These are phyloP conservation scores for Clepsis dumicolana DNA, from an alignment of 2,888 invertebrate species.

Conservation along the genomic window DNA sequence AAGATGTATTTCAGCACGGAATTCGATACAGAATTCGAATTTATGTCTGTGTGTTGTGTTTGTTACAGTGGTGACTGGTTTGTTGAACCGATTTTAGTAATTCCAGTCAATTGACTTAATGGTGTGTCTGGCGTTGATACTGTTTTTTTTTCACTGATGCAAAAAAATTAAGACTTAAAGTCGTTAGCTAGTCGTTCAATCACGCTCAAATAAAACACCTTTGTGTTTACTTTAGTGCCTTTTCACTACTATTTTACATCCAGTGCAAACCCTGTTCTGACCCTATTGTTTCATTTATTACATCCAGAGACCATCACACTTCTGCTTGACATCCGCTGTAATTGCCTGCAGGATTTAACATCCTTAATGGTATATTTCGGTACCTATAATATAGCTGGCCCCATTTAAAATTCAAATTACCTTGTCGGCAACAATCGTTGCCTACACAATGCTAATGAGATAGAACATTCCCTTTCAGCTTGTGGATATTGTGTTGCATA, in stretches of 20 bases:
- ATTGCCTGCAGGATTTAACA: conserved; percentile 8
- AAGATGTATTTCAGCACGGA: neutral
- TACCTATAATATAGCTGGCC: conserved; percentile 6
- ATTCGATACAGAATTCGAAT: neutral
- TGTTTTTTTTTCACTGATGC: too few species aligned
- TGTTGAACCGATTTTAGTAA: too few species aligned
- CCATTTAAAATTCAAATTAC: conserved; percentile 37
- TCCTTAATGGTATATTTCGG: conserved; percentile 22
- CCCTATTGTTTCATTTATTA: conserved; percentile 20
- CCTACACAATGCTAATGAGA: conserved; percentile 31
- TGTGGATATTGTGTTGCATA: conserved; percentile 26
- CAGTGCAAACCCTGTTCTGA: neutral
- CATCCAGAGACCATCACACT: conserved; percentile 13
- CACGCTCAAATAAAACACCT: neutral
- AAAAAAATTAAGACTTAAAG: too few species aligned
- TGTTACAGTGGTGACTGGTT: too few species aligned
- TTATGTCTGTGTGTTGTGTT: neutral
- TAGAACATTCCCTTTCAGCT: conserved; percentile 27
- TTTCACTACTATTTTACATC: too few species aligned
- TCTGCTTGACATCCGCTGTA: neutral
- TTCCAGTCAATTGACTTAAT: too few species aligned
- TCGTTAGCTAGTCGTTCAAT: neutral
- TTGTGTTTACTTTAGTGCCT: neutral
- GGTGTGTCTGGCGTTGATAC: too few species aligned
- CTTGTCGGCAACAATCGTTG: conserved; percentile 24